phyloP scores from a whole-genome alignment of 2,797 vertebrate genomes.

The Onychomys leucogaster region DNA sequence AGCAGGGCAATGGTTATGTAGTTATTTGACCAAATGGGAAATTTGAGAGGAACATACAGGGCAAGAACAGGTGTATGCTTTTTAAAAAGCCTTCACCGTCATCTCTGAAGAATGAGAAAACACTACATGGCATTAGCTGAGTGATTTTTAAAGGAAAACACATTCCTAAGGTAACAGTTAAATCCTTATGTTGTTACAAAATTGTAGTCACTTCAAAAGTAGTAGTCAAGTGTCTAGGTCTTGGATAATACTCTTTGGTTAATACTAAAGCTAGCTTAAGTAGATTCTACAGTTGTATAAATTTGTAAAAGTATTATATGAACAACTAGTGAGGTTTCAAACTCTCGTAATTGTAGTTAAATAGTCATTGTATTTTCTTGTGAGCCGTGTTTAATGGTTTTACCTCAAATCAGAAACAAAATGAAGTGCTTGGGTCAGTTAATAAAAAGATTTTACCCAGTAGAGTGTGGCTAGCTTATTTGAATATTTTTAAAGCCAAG shows the following conservation, averaged over 20 bases:
- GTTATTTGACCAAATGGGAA: constrained; percentile 27
- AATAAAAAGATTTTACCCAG: constrained; percentile 85
- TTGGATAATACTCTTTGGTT: constrained; percentile 72
- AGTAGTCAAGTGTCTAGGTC: constrained; percentile 77
- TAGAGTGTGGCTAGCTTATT: constrained; percentile 11
- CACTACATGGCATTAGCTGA: constrained; percentile 33
- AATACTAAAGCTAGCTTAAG: constrained; percentile 77
- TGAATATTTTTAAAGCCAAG: background rate
- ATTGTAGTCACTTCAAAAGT: constrained; percentile 50
- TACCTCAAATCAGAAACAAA: constrained; percentile 85
- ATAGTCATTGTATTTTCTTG: constrained; percentile 83
- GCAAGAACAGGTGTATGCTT: background rate
- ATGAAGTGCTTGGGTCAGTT: constrained; percentile 83
- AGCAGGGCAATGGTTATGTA: background rate
- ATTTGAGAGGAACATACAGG: background rate
- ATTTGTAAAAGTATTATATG: constrained; percentile 74
- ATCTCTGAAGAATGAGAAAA: constrained; percentile 36
- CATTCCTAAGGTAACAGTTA: constrained; percentile 69
- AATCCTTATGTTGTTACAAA: constrained; percentile 68
- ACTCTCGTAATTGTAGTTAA: constrained; percentile 76
- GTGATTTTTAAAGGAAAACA: constrained; percentile 41
- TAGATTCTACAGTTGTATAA: constrained; percentile 61
- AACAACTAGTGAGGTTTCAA: constrained; percentile 80
- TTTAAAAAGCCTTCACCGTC: constrained; percentile 5
- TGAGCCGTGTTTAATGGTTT: constrained; percentile 85